A percentile compares a stretch with the other conserved stretches of the same genome.
phyloP scores from a whole-genome alignment of 1,140 invertebrate species.

The Cyclargus thomasi region DNA sequence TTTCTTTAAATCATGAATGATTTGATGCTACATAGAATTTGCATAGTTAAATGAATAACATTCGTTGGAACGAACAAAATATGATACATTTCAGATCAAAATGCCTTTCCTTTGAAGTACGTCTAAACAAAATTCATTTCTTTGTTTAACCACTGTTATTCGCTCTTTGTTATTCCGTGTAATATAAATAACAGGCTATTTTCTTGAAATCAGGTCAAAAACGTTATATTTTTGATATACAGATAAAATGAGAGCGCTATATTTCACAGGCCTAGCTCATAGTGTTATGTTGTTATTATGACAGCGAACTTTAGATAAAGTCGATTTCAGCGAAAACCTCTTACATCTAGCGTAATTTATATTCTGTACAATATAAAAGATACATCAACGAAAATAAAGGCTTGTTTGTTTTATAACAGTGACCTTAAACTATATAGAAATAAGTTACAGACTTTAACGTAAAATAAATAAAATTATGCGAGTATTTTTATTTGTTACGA shows the following conservation, averaged over 20 bases:
- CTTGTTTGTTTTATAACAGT: no score
- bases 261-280: background rate
- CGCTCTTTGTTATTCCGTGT: background rate
- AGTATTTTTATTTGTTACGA: no score
- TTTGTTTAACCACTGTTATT: background rate
- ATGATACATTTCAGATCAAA: background rate
- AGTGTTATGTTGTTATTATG: background rate
- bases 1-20: no score
- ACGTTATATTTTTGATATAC: slow-evolving; percentile 11
- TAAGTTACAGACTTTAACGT: no score
- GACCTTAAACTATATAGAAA: no score
- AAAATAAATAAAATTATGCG: no score
- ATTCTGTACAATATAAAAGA: no score
- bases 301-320: background rate
- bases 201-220: slow-evolving; percentile 10
- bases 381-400: no score
- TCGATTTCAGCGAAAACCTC: background rate
- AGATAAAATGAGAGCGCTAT: slow-evolving; percentile 1
- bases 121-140: slow-evolving; percentile 8
- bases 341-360: no score
- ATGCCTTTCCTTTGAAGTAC: slow-evolving; percentile 2
- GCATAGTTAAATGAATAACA: background rate
- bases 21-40: no score
- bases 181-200: background rate
- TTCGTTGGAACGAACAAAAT: background rate